Conservation (phyloP, 1,140 invertebrate genomes). For the Drosophila repletoides region DNA sequence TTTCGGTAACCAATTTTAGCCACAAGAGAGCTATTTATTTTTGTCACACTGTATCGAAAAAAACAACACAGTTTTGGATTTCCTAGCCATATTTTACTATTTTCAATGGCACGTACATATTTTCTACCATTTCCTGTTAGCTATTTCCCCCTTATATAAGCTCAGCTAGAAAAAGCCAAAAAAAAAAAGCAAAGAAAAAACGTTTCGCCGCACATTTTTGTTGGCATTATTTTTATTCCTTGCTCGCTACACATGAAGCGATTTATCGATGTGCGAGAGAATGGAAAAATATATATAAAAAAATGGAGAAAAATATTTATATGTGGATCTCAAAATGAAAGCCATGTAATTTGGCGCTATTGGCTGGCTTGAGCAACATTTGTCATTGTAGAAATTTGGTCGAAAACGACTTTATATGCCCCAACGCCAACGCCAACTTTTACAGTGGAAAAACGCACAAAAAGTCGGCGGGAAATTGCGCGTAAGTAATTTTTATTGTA, state of each 20-base stretch:
- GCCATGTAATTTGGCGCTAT: slow-evolving; percentile 64
- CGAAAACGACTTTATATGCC: slow-evolving; percentile 51
- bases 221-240: slow-evolving; percentile 48
- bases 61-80: slow-evolving; percentile 13
- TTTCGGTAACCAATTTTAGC: too few species aligned
- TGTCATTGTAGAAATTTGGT: slow-evolving; percentile 69
- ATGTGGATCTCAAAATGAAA: slow-evolving; percentile 60
- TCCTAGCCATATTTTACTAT: slow-evolving; percentile 32
- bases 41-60: slow-evolving; percentile 20
- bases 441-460: slow-evolving; percentile 57
- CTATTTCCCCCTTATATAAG: background rate
- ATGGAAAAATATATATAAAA: slow-evolving; percentile 22
- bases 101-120: slow-evolving; percentile 40
- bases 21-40: too few species aligned
- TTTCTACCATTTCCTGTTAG: slow-evolving; percentile 64
- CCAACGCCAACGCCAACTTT: slow-evolving; percentile 45
- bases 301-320: slow-evolving; percentile 59
- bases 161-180: background rate
- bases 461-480: slow-evolving; percentile 71
- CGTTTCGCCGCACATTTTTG: slow-evolving; percentile 21
- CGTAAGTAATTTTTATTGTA: slow-evolving; percentile 72
- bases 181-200: too few species aligned
- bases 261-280: slow-evolving; percentile 57
- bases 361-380: slow-evolving; percentile 52
- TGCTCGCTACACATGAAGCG: slow-evolving; percentile 45